Evolutionary conservation across 2,888 invertebrate species (phyloP).

Genomic region (Monochamus alternatus): DNA sequence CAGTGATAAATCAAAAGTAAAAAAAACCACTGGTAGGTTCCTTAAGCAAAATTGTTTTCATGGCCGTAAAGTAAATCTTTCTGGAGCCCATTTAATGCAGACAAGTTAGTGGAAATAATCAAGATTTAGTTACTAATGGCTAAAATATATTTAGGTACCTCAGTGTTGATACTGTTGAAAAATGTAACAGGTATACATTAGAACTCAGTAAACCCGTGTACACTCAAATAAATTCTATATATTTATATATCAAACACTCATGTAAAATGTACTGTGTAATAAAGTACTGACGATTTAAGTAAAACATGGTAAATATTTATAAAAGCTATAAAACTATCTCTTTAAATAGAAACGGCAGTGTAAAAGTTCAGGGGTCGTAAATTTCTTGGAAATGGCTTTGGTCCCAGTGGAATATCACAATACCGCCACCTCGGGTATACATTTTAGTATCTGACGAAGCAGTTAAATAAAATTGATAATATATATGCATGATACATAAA

Average conservation of each 20-base stretch:
- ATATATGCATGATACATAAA: constrained; percentile 16
- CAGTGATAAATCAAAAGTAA: no score
- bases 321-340: constrained; percentile 49
- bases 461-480: constrained; percentile 26
- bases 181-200: no score
- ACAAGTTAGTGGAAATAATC: no score
- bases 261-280: constrained; percentile 8
- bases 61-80: no score
- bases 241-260: constrained; percentile 3
- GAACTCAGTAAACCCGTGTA: no score
- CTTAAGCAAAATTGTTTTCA: no score
- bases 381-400: constrained; percentile 28
- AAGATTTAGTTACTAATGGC: no score
- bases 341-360: constrained; percentile 46
- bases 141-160: no score
- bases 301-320: constrained; percentile 48
- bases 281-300: constrained; percentile 38
- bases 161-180: no score
- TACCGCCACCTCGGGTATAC: constrained; percentile 23
- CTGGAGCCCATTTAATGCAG: no score
- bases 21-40: no score
- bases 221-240: neutral
- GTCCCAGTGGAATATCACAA: constrained; percentile 31
- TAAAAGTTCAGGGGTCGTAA: constrained; percentile 47
- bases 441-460: constrained; percentile 35